A percentile compares a stretch with the other conserved stretches of the same genome.
phyloP scores from a whole-genome alignment of 2,113 vertebrate species.

The Circaetus cinerascens region DNA sequence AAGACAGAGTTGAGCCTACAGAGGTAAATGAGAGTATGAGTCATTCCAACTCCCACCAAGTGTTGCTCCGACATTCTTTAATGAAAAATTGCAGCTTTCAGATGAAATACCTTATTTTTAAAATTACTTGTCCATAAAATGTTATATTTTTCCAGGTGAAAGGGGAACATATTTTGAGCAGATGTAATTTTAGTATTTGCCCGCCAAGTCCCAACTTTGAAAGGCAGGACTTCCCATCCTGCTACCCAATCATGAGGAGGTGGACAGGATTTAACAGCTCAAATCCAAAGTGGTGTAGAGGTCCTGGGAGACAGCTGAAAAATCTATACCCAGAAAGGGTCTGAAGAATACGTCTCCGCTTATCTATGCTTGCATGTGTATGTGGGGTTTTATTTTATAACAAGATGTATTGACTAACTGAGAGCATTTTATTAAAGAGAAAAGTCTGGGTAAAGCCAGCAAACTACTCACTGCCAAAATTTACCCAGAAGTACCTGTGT shows the following conservation, averaged over 20 bases:
- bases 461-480: conserved; percentile 68
- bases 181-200: neutral
- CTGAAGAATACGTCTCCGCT: neutral
- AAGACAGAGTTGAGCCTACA: neutral
- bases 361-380: neutral
- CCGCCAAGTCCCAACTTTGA: neutral
- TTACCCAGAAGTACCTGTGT: conserved; percentile 64
- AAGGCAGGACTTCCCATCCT: neutral
- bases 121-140: neutral
- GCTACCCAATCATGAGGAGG: neutral
- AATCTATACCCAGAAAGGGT: neutral
- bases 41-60: neutral
- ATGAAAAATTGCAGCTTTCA: neutral
- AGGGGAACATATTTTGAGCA: neutral
- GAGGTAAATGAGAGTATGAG: neutral
- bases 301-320: neutral
- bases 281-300: neutral
- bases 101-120: neutral
- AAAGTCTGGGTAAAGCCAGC: conserved; percentile 42
- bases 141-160: neutral
- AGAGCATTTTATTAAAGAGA: conserved; percentile 52
- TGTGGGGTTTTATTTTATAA: conserved; percentile 18
- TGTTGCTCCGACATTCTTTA: neutral
- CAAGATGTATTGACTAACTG: conserved; percentile 43
- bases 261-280: neutral